Evolutionary conservation across 2,888 invertebrate species (phyloP).

Genomic region (Atherix ibis): DNA sequence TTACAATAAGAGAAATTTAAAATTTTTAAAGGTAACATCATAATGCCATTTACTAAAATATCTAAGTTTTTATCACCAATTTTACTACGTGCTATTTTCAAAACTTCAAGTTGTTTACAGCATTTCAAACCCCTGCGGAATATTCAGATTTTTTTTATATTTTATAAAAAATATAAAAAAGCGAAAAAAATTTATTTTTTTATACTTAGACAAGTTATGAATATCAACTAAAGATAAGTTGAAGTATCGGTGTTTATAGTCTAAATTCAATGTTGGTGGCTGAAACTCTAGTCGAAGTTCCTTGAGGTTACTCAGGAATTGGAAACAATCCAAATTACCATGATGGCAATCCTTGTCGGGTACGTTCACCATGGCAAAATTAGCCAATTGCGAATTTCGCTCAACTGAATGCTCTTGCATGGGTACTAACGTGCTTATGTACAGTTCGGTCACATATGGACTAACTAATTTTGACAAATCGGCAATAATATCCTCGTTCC

Average conservation of each 20-base stretch:
- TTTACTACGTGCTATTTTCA: constrained; percentile 6
- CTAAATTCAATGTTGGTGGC: neutral
- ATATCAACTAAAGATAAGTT: constrained; percentile 6
- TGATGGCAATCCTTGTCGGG: constrained; percentile 8
- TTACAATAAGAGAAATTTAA: constrained; percentile 8
- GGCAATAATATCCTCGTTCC: constrained; percentile 1
- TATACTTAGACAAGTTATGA: constrained; percentile 5
- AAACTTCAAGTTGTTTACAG: constrained; percentile 2
- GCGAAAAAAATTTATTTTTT: neutral
- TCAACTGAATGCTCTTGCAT: constrained; percentile 1
- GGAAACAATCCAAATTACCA: constrained; percentile 5
- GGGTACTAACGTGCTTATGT: constrained; percentile 5
- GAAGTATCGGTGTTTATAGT: constrained; percentile 6
- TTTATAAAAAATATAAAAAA: neutral
- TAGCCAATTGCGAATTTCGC: neutral
- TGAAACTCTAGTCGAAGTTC: constrained; percentile 3
- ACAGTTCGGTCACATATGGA: constrained; percentile 3
- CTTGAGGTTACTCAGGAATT: constrained; percentile 4
- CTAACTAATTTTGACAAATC: constrained; percentile 1
- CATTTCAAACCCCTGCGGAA: constrained; percentile 5
- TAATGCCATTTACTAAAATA: constrained; percentile 4
- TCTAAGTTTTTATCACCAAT: constrained; percentile 8
- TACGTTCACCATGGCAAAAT: constrained; percentile 3
- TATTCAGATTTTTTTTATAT: neutral
- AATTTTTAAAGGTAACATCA: constrained; percentile 3